These are phyloP conservation scores for Phrynosoma platyrhinos DNA, from an alignment of 2,113 vertebrate species.

Conservation along the genomic window DNA sequence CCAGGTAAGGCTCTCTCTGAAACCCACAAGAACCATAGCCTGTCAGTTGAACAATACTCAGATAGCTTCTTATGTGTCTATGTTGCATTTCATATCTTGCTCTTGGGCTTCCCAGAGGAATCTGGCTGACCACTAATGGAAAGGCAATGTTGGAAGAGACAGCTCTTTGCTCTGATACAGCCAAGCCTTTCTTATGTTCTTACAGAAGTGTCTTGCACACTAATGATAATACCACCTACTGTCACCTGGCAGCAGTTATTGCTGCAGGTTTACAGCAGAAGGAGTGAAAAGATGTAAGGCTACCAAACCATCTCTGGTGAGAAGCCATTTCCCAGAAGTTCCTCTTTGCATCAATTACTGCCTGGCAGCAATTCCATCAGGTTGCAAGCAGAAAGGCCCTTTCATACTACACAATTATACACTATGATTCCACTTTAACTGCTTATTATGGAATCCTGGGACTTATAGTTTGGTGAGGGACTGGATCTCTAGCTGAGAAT, in stretches of 20 bases:
- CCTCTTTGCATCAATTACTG: background rate
- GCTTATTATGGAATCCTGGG: no score
- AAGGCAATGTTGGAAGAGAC: background rate
- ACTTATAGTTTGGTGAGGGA: no score
- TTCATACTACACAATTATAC: no score
- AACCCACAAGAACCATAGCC: no score
- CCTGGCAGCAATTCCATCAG: background rate
- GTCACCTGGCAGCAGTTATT: background rate
- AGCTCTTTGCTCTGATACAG: no score
- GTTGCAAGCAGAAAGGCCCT: no score
- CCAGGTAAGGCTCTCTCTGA: background rate
- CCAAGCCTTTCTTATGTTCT: background rate
- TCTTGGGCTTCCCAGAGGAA: background rate
- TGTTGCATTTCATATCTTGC: background rate
- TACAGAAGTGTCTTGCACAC: background rate
- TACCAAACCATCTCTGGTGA: background rate
- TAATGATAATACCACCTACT: background rate
- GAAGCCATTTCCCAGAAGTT: background rate
- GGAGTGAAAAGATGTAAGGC: background rate
- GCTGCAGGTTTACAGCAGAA: background rate
- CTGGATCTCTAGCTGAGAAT: no score
- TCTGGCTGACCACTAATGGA: background rate
- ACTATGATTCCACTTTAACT: no score
- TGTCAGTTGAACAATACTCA: no score
- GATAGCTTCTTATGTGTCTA: background rate